Evolutionary conservation across 2,888 invertebrate species (phyloP), one percentile per base, ranked within the genome.

Genomic region (Noctua pronuba): DNA sequence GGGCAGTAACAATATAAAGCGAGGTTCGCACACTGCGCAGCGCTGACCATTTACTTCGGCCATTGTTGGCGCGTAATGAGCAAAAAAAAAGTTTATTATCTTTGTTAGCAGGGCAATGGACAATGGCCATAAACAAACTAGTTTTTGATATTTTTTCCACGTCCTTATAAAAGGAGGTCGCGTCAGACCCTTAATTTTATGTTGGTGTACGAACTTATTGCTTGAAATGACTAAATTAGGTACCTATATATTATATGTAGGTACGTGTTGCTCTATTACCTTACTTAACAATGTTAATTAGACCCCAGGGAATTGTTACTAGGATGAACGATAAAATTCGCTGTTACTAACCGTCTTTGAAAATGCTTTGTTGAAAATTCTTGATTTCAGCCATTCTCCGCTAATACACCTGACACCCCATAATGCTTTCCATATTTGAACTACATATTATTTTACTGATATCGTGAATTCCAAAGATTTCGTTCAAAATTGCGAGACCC

Each of bases 51-150:
- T 93, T 92, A 90, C 87, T 88, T 86, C 88, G 35, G 84, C 89
- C 90, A 90, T 93, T 93, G 94, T 94, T 89, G 89, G 75, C 79
- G 85, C 82, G 88, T 92, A 93, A 93, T 92, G 91, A 90, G 91
- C 91, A 92, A 93, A 93, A 92, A 92, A 92, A 89, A 87, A 79
- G 72, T 77, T 80, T 80, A 81, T 79, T 83, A 77, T 80, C 90
- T 82, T 73, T 77, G 85, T 85, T 85, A 85, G 81, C 84, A 74
- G 80, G 77, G 84, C 88, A 85, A 85, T 89, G 88, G 89, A 89
- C 93, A 91, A 90, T 90, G 91, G 89, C 89, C 86, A 89, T 92
- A 91, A 89, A 93, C 90, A 89, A 89, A 89, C 89, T 86, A 86
- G 77, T 80, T 86, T 86, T 86, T 87, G 79, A 84, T 82, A 85